phyloP scores from a whole-genome alignment of 1,140 invertebrate genomes.

The Caenorhabditis remanei region DNA sequence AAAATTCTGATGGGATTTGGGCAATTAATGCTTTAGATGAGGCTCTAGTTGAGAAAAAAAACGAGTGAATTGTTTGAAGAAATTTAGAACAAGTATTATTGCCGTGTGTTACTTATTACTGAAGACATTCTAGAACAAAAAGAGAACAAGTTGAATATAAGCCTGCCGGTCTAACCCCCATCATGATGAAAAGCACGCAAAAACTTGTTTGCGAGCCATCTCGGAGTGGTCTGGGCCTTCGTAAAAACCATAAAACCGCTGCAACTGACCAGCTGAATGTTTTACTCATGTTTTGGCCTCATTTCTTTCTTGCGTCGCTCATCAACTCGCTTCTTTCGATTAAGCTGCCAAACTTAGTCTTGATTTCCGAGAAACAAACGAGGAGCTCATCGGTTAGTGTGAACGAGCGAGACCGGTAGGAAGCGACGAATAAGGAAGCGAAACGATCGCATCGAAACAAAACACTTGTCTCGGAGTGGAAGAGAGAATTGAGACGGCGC shows the following conservation, averaged over 20 bases:
- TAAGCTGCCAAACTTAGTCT: slow-evolving; percentile 18
- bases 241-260: slow-evolving; percentile 42
- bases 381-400: not conserved
- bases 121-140: not conserved
- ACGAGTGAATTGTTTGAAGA: not conserved
- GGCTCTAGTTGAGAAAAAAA: not conserved
- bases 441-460: slow-evolving; percentile 24
- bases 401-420: not conserved
- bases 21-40: not conserved
- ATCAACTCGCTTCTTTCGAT: not conserved
- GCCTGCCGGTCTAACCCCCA: slow-evolving; percentile 1
- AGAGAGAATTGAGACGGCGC: slow-evolving; percentile 1
- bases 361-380: slow-evolving; percentile 4
- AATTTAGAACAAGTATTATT: not conserved
- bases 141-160: slow-evolving; percentile 20
- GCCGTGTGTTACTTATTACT: too few relatives aligned
- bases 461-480: slow-evolving; percentile 13
- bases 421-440: not conserved
- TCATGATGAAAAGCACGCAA: slow-evolving; percentile 13
- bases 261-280: slow-evolving; percentile 26
- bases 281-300: slow-evolving; percentile 40
- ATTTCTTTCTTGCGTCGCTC: slow-evolving; percentile 1
- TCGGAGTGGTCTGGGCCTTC: slow-evolving; percentile 12
- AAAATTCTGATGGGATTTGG: not conserved
- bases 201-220: slow-evolving; percentile 38